Evolutionary conservation across 2,888 invertebrate species (phyloP).

Genomic region (Noctuana brunneofusca): DNA sequence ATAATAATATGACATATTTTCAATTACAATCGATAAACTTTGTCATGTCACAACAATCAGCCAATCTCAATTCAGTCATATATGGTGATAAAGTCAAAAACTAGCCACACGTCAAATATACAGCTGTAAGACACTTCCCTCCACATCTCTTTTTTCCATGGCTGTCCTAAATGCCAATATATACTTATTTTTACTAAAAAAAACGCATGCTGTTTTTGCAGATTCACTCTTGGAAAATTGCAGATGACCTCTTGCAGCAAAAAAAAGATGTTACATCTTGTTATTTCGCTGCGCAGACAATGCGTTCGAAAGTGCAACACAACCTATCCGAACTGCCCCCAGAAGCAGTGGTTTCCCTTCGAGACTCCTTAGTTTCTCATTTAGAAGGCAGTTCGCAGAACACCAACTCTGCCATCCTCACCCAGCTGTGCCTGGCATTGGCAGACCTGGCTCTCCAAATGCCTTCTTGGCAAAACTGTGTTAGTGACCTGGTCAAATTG

Average conservation of each 20-base stretch:
- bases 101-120: too few relatives aligned
- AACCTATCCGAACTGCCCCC: conserved; percentile 95
- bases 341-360: conserved; percentile 91
- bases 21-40: too few relatives aligned
- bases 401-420: conserved; percentile 92
- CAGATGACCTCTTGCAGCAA: conserved; percentile 95
- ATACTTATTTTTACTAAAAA: too few relatives aligned
- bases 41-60: too few relatives aligned
- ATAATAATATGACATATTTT: too few relatives aligned
- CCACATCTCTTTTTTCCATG: neutral
- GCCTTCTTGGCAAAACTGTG: conserved; percentile 95
- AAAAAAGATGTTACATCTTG: conserved; percentile 95
- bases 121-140: too few relatives aligned
- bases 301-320: conserved; percentile 96
- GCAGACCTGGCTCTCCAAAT: conserved; percentile 97
- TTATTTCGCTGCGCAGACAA: conserved; percentile 99
- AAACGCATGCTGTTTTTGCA: conserved; percentile 65
- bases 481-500: conserved; percentile 91
- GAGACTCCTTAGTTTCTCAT: conserved; percentile 95
- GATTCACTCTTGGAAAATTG: conserved; percentile 98
- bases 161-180: conserved; percentile 16
- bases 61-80: too few relatives aligned
- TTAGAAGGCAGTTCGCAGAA: conserved; percentile 90
- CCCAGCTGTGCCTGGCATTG: conserved; percentile 95
- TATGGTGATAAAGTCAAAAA: too few relatives aligned